Percentiles rank a stretch among this genome's conserved stretches.
Conservation (phyloP, 2,797 vertebrate genomes). For the Galaxias olidus region DNA sequence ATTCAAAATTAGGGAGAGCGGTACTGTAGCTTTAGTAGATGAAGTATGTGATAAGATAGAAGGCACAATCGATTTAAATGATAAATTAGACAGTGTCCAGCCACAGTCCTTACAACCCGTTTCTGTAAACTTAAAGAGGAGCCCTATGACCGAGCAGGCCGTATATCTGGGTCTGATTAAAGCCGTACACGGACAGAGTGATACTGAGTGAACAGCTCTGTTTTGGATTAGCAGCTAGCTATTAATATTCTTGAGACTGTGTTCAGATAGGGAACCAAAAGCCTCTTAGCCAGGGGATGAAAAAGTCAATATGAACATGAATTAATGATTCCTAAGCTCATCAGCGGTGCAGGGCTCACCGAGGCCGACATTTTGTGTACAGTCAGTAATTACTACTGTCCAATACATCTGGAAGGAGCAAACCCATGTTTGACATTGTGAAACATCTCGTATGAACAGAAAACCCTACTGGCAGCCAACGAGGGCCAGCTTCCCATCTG, state of each 20-base stretch:
- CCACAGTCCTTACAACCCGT: too few relatives aligned
- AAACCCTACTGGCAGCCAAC: not conserved
- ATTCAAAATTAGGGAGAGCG: too few relatives aligned
- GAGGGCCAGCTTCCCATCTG: not conserved
- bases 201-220: slow-evolving; percentile 2
- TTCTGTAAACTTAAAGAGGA: not conserved
- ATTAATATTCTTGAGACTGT: slow-evolving; percentile 4
- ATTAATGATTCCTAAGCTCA: slow-evolving; percentile 2
- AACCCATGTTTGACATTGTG: slow-evolving; percentile 1
- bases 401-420: slow-evolving; percentile 4
- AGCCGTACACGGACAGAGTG: not conserved
- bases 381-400: slow-evolving; percentile 1
- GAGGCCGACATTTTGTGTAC: slow-evolving; percentile 1
- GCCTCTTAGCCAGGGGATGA: slow-evolving; percentile 3
- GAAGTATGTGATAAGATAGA: too few relatives aligned
- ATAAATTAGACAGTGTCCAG: too few relatives aligned
- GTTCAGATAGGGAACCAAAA: slow-evolving; percentile 3
- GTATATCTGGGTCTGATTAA: not conserved
- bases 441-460: not conserved
- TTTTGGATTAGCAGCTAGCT: slow-evolving; percentile 1
- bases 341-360: slow-evolving; percentile 1
- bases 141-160: not conserved
- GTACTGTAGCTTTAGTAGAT: too few relatives aligned
- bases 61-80: too few relatives aligned
- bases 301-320: slow-evolving; percentile 3